A percentile compares a stretch with the other conserved stretches of the same genome.
These are phyloP conservation scores for Nemurella pictetii DNA, from an alignment of 2,888 invertebrate genomes.

Conservation along the genomic window DNA sequence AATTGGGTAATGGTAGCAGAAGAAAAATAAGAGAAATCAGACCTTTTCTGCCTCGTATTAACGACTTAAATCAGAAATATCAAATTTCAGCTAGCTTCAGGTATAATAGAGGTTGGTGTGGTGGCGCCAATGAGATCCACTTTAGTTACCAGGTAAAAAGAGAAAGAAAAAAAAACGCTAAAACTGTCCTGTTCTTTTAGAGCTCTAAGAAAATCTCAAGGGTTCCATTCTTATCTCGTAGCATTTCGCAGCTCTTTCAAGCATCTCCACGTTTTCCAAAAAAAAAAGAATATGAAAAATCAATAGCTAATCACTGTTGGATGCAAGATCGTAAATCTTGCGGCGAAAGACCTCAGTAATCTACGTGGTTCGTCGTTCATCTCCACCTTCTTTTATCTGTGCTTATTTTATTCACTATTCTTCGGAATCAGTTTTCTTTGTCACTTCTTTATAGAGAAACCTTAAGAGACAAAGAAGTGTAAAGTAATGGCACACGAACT, in stretches of 20 bases:
- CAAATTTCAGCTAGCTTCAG: too few species aligned
- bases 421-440: not conserved
- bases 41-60: too few species aligned
- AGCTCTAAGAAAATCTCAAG: not conserved
- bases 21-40: too few species aligned
- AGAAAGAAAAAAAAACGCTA: too few species aligned
- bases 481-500: not conserved
- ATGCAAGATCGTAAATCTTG: slow-evolving; percentile 33
- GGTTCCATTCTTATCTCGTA: not conserved
- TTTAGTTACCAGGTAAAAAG: too few species aligned
- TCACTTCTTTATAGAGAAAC: not conserved
- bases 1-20: too few species aligned
- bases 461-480: not conserved
- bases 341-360: slow-evolving; percentile 11
- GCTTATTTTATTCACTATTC: slow-evolving; percentile 28
- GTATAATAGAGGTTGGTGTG: too few species aligned
- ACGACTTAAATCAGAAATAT: too few species aligned
- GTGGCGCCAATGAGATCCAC: too few species aligned
- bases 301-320: slow-evolving; percentile 35
- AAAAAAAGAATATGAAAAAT: slow-evolving; percentile 27
- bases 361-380: not conserved
- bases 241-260: not conserved
- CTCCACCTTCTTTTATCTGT: not conserved
- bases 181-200: not conserved
- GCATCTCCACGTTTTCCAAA: not conserved